Conservation (phyloP, 2,888 invertebrate species). For the Erpobdella octoculata region DNA sequence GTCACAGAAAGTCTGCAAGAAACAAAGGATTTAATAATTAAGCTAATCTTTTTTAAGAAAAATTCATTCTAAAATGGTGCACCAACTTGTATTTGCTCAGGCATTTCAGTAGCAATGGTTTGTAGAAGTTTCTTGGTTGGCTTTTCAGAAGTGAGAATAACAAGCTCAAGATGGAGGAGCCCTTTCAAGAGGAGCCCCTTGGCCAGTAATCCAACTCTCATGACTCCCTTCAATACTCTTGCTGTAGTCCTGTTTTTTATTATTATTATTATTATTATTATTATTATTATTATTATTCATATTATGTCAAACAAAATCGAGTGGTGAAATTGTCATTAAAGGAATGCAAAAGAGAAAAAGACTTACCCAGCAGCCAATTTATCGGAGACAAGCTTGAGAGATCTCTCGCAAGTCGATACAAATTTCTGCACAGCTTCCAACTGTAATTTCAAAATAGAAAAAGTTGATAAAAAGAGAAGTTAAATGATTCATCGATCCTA, state of each 20-base stretch:
- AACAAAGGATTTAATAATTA: not conserved
- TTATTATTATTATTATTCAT: no score
- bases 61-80: not conserved
- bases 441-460: no score
- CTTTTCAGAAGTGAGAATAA: conserved; percentile 16
- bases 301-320: no score
- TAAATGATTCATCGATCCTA: no score
- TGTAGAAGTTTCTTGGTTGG: conserved; percentile 23
- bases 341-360: not conserved
- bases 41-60: not conserved
- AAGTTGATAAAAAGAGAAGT: no score
- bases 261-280: no score
- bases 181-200: conserved; percentile 30
- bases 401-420: conserved; percentile 84
- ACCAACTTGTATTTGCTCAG: conserved; percentile 22
- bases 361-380: not conserved
- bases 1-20: conserved; percentile 2
- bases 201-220: conserved; percentile 30
- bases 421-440: conserved; percentile 69
- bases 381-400: conserved; percentile 86
- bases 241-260: no score
- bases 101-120: conserved; percentile 12
- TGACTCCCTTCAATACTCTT: conserved; percentile 23
- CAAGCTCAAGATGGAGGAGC: conserved; percentile 26
- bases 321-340: no score